Evolutionary conservation across 1,140 invertebrate species (phyloP).

Genomic region (Steinernema khuongi): DNA sequence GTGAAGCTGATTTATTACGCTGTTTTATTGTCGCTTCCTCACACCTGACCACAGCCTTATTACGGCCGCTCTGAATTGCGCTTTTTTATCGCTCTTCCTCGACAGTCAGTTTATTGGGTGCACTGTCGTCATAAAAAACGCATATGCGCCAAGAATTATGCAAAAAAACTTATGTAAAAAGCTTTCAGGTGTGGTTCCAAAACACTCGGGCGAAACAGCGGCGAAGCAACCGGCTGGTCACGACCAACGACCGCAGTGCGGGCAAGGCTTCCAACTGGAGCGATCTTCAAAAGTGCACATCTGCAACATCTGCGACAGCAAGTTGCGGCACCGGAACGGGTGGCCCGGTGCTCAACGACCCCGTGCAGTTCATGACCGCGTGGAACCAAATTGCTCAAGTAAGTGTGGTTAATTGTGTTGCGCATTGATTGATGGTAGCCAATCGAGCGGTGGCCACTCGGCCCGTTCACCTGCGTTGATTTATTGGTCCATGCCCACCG

Average conservation of each 20-base stretch:
- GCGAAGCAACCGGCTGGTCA: conserved; percentile 59
- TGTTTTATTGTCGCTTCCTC: conserved; percentile 16
- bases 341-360: conserved; percentile 17
- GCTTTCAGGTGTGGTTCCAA: conserved; percentile 78
- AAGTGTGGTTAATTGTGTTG: conserved; percentile 13
- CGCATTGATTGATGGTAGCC: background rate
- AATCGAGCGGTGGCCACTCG: too few relatives aligned
- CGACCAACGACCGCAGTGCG: conserved; percentile 10
- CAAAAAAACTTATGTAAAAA: conserved; percentile 9
- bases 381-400: conserved; percentile 22
- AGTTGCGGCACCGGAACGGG: background rate
- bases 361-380: conserved; percentile 30
- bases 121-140: background rate
- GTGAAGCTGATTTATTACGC: conserved; percentile 7
- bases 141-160: conserved; percentile 17
- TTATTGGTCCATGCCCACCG: background rate
- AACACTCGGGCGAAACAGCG: conserved; percentile 87
- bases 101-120: background rate
- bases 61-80: conserved; percentile 19
- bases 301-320: background rate
- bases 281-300: background rate
- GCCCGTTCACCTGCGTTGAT: background rate
- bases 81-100: background rate
- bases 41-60: conserved; percentile 9
- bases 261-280: background rate